Evolutionary conservation across 1,140 invertebrate genomes (phyloP).

Genomic region (Sarcophaga bullata): DNA sequence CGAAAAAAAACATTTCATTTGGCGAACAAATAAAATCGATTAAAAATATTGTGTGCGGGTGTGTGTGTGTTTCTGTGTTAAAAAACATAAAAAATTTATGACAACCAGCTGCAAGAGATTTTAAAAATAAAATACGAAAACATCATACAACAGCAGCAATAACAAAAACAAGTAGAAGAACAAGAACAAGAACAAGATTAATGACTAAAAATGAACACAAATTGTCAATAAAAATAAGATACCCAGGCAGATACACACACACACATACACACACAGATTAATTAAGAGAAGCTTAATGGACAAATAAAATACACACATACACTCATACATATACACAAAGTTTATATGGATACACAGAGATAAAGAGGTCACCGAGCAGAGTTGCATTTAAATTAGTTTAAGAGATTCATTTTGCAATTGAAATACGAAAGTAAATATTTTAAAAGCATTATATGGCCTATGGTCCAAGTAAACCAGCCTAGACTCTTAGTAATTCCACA

Average conservation of each 20-base stretch:
- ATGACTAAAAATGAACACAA: neutral
- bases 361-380: neutral
- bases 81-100: constrained; percentile 1
- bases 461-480: too few relatives aligned
- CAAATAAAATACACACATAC: neutral
- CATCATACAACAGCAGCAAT: too few relatives aligned
- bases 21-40: constrained; percentile 2
- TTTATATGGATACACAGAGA: too few relatives aligned
- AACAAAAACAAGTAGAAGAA: too few relatives aligned
- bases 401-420: neutral
- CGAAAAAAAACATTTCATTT: neutral
- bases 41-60: neutral
- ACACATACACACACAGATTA: neutral
- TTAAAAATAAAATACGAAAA: too few relatives aligned
- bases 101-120: neutral
- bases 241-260: neutral
- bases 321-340: neutral
- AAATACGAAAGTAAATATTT: too few relatives aligned
- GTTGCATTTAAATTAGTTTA: neutral
- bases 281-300: neutral
- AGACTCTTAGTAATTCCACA: too few relatives aligned
- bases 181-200: too few relatives aligned
- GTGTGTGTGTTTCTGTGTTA: too few relatives aligned
- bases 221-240: neutral
- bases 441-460: too few relatives aligned